Conservation (phyloP, 2,888 invertebrate genomes). For the Zhuqinia jingwanae region DNA sequence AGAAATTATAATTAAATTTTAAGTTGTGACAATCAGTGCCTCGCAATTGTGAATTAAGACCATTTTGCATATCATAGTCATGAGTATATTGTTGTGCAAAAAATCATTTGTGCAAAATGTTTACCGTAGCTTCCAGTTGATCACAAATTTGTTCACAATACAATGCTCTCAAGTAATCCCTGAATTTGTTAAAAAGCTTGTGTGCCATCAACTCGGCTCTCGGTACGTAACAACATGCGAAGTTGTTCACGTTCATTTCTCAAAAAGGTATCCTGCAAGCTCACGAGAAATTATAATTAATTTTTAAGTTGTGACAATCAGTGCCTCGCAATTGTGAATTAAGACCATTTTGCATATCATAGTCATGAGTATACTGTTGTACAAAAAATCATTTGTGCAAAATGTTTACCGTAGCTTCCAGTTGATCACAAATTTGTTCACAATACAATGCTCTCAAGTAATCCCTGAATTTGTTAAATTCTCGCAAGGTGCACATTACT, state of each 20-base stretch:
- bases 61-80: too few relatives aligned
- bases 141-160: conserved; percentile 65
- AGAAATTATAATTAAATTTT: too few relatives aligned
- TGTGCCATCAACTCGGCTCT: conserved; percentile 3
- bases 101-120: too few relatives aligned
- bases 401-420: conserved; percentile 22
- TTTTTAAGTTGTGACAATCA: too few relatives aligned
- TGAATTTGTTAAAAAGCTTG: conserved; percentile 71
- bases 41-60: too few relatives aligned
- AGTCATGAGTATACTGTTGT: too few relatives aligned
- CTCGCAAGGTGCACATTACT: conserved; percentile 72
- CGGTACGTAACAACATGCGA: conserved; percentile 1
- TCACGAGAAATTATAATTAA: not conserved
- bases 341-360: too few relatives aligned
- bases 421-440: conserved; percentile 53
- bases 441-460: conserved; percentile 69
- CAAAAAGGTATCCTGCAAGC: conserved; percentile 14
- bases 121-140: conserved; percentile 19
- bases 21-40: too few relatives aligned
- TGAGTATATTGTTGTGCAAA: too few relatives aligned
- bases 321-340: too few relatives aligned
- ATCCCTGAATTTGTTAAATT: conserved; percentile 73
- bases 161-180: conserved; percentile 67
- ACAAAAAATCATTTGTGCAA: too few relatives aligned
- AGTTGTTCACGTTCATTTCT: conserved; percentile 46